Evolutionary conservation across 2,797 vertebrate genomes (phyloP).

Genomic region (Rhinichthys osculus): DNA sequence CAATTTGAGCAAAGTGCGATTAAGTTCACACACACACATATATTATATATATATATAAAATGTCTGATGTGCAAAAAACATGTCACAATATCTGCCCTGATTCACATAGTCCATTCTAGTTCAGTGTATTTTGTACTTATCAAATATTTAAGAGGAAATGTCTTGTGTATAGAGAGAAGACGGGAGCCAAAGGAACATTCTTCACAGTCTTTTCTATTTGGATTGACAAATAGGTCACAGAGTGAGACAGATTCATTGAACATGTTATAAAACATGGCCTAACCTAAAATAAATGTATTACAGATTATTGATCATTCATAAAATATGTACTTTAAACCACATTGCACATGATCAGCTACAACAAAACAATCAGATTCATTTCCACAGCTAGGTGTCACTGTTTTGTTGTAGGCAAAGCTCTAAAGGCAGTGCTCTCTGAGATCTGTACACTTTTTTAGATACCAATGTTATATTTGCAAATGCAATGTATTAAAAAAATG

Average conservation of each 20-base stretch:
- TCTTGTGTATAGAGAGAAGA: conserved; percentile 61
- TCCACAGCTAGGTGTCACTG: conserved; percentile 10
- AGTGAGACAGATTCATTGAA: background rate
- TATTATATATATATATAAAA: too few species aligned
- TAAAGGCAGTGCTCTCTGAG: background rate
- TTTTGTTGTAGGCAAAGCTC: background rate
- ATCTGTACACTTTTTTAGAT: conserved; percentile 27
- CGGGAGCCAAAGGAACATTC: conserved; percentile 50
- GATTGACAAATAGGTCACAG: background rate
- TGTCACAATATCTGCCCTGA: conserved; percentile 7
- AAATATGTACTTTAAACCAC: background rate
- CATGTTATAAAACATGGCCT: background rate
- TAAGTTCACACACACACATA: background rate
- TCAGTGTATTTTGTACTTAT: conserved; percentile 54
- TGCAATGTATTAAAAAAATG: background rate
- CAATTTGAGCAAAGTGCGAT: background rate
- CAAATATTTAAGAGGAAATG: conserved; percentile 66
- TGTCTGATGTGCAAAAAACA: background rate
- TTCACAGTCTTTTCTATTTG: conserved; percentile 44
- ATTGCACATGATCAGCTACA: background rate
- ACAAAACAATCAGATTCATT: conserved; percentile 7
- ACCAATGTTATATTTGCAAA: background rate
- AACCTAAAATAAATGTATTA: conserved; percentile 1
- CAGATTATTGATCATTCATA: background rate
- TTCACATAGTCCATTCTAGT: conserved; percentile 32